Evolutionary conservation across 2,888 invertebrate species (phyloP).

Genomic region (Aphidoletes aphidimyza): DNA sequence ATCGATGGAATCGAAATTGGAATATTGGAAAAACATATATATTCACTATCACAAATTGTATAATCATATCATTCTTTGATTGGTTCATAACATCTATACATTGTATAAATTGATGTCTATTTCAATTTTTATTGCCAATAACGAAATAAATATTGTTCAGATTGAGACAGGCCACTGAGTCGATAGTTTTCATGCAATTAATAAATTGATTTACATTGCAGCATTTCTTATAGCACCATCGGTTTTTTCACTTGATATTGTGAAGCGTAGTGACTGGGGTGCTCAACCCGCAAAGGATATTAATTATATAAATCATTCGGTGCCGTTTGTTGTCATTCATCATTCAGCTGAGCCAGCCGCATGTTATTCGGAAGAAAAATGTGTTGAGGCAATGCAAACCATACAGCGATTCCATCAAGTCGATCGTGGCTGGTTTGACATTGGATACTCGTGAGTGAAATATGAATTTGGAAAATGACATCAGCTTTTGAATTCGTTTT

Average conservation of each 20-base stretch:
- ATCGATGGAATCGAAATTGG: too few species aligned
- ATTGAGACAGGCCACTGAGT: too few species aligned
- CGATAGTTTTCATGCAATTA: too few species aligned
- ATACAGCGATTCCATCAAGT: constrained; percentile 76
- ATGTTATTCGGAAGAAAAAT: constrained; percentile 69
- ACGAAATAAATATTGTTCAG: too few species aligned
- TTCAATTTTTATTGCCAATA: too few species aligned
- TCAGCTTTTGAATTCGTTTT: not conserved
- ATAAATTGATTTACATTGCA: constrained; percentile 55
- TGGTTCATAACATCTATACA: too few species aligned
- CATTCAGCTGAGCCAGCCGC: constrained; percentile 75
- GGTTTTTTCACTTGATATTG: constrained; percentile 65
- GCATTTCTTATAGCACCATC: constrained; percentile 67
- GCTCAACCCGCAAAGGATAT: constrained; percentile 68
- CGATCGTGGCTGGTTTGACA: constrained; percentile 74
- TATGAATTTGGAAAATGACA: not conserved
- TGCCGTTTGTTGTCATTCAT: constrained; percentile 77
- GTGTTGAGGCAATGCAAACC: constrained; percentile 70
- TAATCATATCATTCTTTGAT: too few species aligned
- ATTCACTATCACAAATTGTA: too few species aligned
- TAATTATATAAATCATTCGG: constrained; percentile 69
- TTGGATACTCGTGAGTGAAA: constrained; percentile 66
- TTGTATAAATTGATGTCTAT: too few species aligned
- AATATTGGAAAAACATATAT: too few species aligned
- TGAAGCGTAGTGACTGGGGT: constrained; percentile 71